These are phyloP conservation scores for Troides oblongomaculatus DNA, from an alignment of 2,888 invertebrate genomes.

Conservation along the genomic window DNA sequence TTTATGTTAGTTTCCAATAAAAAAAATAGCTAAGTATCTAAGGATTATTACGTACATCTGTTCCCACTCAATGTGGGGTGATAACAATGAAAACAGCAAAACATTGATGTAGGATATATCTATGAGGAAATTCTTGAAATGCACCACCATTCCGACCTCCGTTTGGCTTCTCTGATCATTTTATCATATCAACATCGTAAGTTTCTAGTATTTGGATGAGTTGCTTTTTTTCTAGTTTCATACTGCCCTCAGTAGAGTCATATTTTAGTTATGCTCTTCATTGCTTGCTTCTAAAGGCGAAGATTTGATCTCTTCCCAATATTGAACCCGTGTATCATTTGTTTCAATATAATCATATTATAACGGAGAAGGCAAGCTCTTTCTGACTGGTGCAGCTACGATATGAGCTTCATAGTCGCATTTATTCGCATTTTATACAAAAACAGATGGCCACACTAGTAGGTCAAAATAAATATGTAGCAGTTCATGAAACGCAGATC, in stretches of 20 bases:
- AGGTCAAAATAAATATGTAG: neutral
- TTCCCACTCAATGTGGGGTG: neutral
- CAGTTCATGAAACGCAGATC: too few species aligned
- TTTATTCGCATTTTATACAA: neutral
- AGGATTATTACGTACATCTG: neutral
- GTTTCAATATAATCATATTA: neutral
- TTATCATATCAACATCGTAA: neutral
- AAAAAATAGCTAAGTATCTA: neutral
- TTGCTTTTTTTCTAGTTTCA: neutral
- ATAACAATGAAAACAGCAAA: neutral
- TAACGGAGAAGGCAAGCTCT: neutral
- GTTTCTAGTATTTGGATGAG: neutral
- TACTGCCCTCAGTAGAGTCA: neutral
- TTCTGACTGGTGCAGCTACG: neutral
- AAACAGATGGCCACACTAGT: neutral
- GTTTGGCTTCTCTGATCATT: neutral
- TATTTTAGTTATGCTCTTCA: neutral
- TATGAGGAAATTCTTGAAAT: neutral
- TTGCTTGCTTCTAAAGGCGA: neutral
- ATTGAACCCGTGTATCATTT: neutral
- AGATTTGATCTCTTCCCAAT: neutral
- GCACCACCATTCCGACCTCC: neutral
- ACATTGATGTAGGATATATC: neutral
- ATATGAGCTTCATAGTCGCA: neutral
- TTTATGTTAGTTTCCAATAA: neutral